Base-by-base conservation (phyloP, 2,888 invertebrate species). In the Sclerodermus sp. region DNA sequence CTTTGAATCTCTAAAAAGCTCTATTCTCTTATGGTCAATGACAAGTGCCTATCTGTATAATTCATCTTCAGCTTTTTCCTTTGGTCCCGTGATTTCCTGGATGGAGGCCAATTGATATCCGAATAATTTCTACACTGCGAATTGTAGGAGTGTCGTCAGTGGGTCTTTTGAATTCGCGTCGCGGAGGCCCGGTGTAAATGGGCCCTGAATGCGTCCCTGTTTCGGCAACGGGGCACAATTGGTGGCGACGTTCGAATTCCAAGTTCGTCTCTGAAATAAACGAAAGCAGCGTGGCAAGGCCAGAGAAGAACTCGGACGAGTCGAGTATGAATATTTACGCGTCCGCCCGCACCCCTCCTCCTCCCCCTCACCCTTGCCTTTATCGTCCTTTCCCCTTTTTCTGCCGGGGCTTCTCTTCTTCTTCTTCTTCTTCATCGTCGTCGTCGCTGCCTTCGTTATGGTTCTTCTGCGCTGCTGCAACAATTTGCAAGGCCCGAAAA, bases 401-500 rank as follows among this genome's bases (percentile, higher is more conserved):
- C 39, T 14, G 45, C 36, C 32, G 32, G 3, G 23, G 23, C 23
- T 23, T 8, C 38, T 42, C 40, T 44, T 45, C 32, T 16, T 12
- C 1, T 29, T 13, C 17, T 44, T 43, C 37, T 17, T 31, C 18
- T 42, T 30, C 31, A n/a, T 23, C 10, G 15, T 30, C 34, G 3
- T 31, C 46, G 16, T 36, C 16, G 23, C 23, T 10, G 12, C n/a
- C 18, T 40, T 42, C 15, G 45, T 38, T 32, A 36, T 23, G 23
- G 23, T 8, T 23, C 23, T 41, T 42, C 40, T 44, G 40, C 32
- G 30, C 43, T 66, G 67, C 63, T 66, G 67, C 63, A 64, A 65
- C 58, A 65, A 68, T 71, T 69, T 65, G 61, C 63, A 57, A 66
- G 53, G 57, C 53, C 53, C 39, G 37, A 34, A 48, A 40, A 50